Evolutionary conservation across 2,797 vertebrate species (phyloP), one percentile per base, ranked within the genome.

Genomic region (Artibeus lituratus): DNA sequence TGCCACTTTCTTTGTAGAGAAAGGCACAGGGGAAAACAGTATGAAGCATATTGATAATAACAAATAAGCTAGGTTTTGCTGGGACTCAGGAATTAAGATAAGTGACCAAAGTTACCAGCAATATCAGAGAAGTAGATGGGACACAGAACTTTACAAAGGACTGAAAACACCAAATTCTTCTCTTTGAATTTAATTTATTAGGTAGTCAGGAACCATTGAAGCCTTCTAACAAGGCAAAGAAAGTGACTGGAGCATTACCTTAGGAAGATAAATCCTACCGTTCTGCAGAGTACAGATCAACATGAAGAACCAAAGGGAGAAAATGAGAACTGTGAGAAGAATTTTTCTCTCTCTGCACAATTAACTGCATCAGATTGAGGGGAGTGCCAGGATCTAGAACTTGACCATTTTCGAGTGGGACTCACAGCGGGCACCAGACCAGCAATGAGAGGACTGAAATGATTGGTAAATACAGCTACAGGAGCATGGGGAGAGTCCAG

Each of bases 171-270:
- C 39, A 91, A 72, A 29, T 24, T 19, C 5, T 4, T 78, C 35
- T 73, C 18, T 80, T 59, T 91, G 39, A 37, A 55, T 37, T 89
- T 55, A 67, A 44, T 80, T 83, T 81, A 39, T 57, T 85, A 80
- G 26, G 35, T 24, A 47, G 10, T 42, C 1, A 89, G 19, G 19
- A 92, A 24, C 26, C 14, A 24, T 0, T 78, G 55, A 76, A 49
- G 9, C 4, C 42, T 97, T 96, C 57, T 53, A 14, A 76, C 22
- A 85, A 51, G 22, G 24, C 24, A 72, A 90, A 67, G 10, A 18
- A 91, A 55, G 53, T 67, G 8, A 87, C 47, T 57, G 37, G 22
- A 21, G 7, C 72, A 37, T 3, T 9, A 59, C 9, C 14, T 87
- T 89, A n/a, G 10, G 51, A 90, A 83, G 39, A 53, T 29, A 47